Base-by-base conservation (phyloP, 2,113 vertebrate genomes). In the Myrmophylax atrothorax region DNA sequence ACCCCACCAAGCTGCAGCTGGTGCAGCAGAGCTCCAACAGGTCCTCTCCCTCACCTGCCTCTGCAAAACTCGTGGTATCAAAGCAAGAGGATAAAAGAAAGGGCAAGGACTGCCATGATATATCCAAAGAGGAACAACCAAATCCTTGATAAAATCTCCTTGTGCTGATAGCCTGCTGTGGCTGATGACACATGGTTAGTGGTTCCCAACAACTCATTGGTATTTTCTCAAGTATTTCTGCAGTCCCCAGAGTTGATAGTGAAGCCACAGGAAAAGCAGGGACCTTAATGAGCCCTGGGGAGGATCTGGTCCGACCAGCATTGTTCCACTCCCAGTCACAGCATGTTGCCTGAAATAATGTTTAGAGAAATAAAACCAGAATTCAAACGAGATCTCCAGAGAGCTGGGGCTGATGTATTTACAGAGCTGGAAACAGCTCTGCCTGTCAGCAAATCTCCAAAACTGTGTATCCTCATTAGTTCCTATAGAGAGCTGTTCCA, bases 21-120 rank as follows among this genome's bases (percentile, higher is more conserved):
- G 8, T 55, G 50, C 16, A 62, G 60, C 35, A 66, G 15, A 35
- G 5, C 10, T 56, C 78, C 35, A 31, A 0, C 31, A 44, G 31
- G 2, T 31, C 28, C 22, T 59, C 16, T 14, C 1, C 38, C 75
- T 56, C 10, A 4, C 29, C 8, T 15, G 11, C 28, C 12, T 0
- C 12, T 59, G 49, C 63, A 37, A 64, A 68, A 42, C 2, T 11
- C 7, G 10, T 3, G 4, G 3, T 29, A 1, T 26, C 20, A 8
- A 35, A 29, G 40, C 2, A 11, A 0, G 2, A 33, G 55, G 18
- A 14, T 14, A 3, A 79, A 55, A 2, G 14, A 19, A 58, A 14
- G 1, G 10, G 42, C n/a, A 12, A 26, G 37, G 18, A 12, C 24
- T 56, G 24, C 55, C 14, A 0, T 40, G 7, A 4, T 58, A 3